Percentiles rank a stretch among this genome's conserved stretches.
Conservation (phyloP, 2,113 vertebrate genomes). For the Ctenodactylus gundi region DNA sequence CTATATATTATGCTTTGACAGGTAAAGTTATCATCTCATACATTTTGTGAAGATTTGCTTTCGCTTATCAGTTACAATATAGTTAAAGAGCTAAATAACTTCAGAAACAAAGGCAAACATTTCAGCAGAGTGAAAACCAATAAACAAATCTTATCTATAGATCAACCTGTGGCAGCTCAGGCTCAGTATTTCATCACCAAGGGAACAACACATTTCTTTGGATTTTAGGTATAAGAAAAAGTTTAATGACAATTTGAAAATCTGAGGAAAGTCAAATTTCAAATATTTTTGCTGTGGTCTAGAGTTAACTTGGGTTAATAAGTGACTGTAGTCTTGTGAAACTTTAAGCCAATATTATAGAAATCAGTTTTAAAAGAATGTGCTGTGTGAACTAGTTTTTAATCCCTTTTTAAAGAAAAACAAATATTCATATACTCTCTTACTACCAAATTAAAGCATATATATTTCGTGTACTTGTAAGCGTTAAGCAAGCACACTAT, state of each 20-base stretch:
- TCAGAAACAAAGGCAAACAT: not conserved
- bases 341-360: constrained; percentile 6
- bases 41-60: not conserved
- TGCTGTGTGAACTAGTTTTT: not conserved
- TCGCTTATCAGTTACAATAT: not conserved
- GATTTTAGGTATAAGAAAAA: not conserved
- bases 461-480: not conserved
- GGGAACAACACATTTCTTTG: not conserved
- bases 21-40: not conserved
- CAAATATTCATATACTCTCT: not conserved
- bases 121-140: not conserved
- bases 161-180: not conserved
- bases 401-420: not conserved
- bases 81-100: not conserved
- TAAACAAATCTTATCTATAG: not conserved
- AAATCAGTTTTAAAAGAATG: constrained; percentile 29
- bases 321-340: constrained; percentile 9
- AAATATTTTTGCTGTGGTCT: not conserved
- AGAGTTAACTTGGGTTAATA: constrained; percentile 26
- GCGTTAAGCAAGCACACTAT: not conserved
- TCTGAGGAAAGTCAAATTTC: not conserved
- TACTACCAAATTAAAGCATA: not conserved
- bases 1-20: not conserved
- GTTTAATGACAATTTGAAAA: not conserved
- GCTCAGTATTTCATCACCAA: not conserved